Base-by-base conservation (phyloP, 2,888 invertebrate genomes). In the Pardosa pseudoannulata region DNA sequence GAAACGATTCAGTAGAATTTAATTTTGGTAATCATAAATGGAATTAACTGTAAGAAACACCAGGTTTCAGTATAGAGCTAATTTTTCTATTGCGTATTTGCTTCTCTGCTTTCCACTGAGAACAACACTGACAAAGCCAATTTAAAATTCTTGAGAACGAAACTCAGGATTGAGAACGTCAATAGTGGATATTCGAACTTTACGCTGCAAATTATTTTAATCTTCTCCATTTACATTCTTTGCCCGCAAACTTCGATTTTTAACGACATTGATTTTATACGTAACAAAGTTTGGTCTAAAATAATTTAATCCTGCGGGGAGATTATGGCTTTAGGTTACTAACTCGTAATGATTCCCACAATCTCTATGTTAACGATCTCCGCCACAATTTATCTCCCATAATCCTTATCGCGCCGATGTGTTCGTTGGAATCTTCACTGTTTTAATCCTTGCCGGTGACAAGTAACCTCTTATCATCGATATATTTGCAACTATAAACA, bases 241-340 rank as follows among this genome's bases (percentile, higher is more conserved):
- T n/a, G n/a, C n/a, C 23, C 56, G 19, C 1, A 56, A 56, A 56
- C 1, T 16, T 6, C 56, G 3, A 23, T 23, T 23, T 56, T 23
- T 56, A 56, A 56, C 16, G 56, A 56, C 56, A 56, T 56, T 23
- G 56, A 56, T 11, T 56, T 56, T 56, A 56, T 56, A 56, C 23
- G 56, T 6, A 23, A 5, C 23, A 23, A 56, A 56, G 23, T 56
- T 56, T 19, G 23, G 23, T 23, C 56, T 11, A 23, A 56, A 56
- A 56, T 56, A 23, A 56, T 56, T 56, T 56, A 23, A 56, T 56
- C 56, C 56, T 56, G 56, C 13, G 56, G 56, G n/a, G 56, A 56
- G 56, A 56, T 56, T 23, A 56, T 23, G 23, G 56, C 56, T 56
- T 56, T 56, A 56, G 56, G 56, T 56, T 56, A 23, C 5, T 56